phyloP scores from a whole-genome alignment of 92 coral and sea anemone species.

The Bergia puertoricense region DNA sequence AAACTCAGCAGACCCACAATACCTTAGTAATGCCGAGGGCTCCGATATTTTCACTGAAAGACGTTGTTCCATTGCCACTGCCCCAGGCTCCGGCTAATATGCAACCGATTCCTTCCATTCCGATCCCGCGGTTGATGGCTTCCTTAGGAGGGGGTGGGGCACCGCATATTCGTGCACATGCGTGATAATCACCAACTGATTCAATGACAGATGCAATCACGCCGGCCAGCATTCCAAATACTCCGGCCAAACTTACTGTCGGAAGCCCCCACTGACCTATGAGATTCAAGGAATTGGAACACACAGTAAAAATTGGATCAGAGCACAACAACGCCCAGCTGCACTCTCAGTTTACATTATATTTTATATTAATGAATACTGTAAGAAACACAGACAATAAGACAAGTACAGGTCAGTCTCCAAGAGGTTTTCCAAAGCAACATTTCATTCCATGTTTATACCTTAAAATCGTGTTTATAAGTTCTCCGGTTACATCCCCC shows the following conservation, averaged over 20 bases:
- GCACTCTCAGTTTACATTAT: too few relatives aligned
- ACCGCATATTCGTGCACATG: constrained; percentile 86
- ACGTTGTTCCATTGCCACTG: constrained; percentile 87
- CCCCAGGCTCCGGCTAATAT: constrained; percentile 85
- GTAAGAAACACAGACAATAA: too few relatives aligned
- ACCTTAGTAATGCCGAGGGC: constrained; percentile 91
- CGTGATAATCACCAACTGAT: constrained; percentile 87
- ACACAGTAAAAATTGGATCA: too few relatives aligned
- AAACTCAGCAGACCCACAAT: background rate
- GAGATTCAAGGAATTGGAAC: background rate
- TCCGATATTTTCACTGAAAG: constrained; percentile 84
- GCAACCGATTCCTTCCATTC: constrained; percentile 79
- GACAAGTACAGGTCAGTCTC: too few relatives aligned
- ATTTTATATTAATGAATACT: too few relatives aligned
- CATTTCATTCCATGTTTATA: too few relatives aligned
- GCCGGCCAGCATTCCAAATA: constrained; percentile 91
- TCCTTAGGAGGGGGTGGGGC: constrained; percentile 88
- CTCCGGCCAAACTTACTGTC: constrained; percentile 74
- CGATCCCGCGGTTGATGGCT: constrained; percentile 84
- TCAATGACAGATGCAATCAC: constrained; percentile 85
- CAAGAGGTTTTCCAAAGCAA: too few relatives aligned
- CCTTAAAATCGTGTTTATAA: too few relatives aligned
- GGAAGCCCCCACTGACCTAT: constrained; percentile 95
- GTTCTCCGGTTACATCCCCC: too few relatives aligned
- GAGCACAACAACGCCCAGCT: too few relatives aligned